Evolutionary conservation across 2,113 vertebrate genomes (phyloP).

Genomic region (Alethe diademata): DNA sequence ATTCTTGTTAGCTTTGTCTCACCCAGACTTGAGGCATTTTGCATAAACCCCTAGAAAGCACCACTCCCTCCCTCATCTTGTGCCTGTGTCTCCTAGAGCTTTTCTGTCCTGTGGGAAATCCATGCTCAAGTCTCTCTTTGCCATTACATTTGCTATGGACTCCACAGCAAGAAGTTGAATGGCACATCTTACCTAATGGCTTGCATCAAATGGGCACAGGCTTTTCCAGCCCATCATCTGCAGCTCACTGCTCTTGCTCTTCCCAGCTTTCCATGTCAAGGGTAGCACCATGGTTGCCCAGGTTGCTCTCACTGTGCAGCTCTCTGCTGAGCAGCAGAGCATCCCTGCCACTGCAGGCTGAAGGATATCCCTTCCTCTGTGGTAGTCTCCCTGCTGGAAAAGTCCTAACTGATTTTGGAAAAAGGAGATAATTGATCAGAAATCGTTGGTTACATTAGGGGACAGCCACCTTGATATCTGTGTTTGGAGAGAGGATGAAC

Average conservation of each 20-base stretch:
- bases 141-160: not conserved
- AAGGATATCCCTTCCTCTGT: not conserved
- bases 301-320: not conserved
- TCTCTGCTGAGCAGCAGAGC: not conserved
- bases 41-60: not conserved
- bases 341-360: not conserved
- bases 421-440: not conserved
- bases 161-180: not conserved
- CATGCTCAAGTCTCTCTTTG: accelerated
- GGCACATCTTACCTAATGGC: not conserved
- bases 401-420: not conserved
- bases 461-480: not conserved
- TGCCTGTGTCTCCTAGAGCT: not conserved
- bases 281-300: not conserved
- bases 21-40: not conserved
- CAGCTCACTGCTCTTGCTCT: not conserved
- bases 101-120: not conserved
- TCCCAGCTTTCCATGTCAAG: not conserved
- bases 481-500: not conserved
- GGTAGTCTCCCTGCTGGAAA: not conserved
- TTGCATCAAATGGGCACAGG: not conserved
- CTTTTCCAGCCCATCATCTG: not conserved
- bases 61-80: not conserved
- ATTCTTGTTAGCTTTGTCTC: not conserved
- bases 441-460: not conserved